A percentile compares a stretch with the other conserved stretches of the same genome.
These are phyloP conservation scores for Thunnus thynnus DNA, from an alignment of 2,113 vertebrate species.

Conservation along the genomic window DNA sequence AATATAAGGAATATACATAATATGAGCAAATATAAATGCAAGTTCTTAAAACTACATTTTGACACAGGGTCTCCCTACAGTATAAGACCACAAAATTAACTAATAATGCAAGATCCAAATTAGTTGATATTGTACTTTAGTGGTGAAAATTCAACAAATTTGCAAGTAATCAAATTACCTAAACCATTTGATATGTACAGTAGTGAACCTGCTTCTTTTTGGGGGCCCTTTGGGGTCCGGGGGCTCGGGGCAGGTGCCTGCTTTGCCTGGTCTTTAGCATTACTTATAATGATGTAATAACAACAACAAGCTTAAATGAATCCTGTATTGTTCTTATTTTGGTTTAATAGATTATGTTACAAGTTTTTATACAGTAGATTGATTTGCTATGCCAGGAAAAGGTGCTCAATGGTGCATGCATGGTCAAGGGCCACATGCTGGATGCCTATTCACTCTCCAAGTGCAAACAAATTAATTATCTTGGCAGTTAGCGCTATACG, in stretches of 20 bases:
- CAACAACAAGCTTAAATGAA: not conserved
- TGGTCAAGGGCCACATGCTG: constrained; percentile 32
- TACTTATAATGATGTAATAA: not conserved
- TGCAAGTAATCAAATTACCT: not conserved
- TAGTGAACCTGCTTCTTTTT: not conserved
- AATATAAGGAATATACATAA: not conserved
- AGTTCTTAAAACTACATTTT: not conserved
- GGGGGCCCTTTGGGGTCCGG: not conserved
- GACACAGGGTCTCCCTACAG: not conserved
- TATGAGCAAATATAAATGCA: not conserved
- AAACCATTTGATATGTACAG: not conserved
- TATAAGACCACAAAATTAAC: not conserved
- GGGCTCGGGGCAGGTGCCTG: not conserved
- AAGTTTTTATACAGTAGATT: constrained; percentile 20
- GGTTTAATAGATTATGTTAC: not conserved
- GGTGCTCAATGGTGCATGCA: constrained; percentile 18
- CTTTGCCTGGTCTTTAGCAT: not conserved
- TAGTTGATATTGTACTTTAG: not conserved
- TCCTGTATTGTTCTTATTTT: not conserved
- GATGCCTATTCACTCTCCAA: constrained; percentile 36
- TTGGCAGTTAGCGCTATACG: constrained; percentile 25
- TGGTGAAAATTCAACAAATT: not conserved
- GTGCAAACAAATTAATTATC: constrained; percentile 59
- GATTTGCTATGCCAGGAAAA: constrained; percentile 9
- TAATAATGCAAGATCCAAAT: not conserved